Evolutionary conservation across 2,113 vertebrate species (phyloP).

Genomic region (Bothrops jararaca): DNA sequence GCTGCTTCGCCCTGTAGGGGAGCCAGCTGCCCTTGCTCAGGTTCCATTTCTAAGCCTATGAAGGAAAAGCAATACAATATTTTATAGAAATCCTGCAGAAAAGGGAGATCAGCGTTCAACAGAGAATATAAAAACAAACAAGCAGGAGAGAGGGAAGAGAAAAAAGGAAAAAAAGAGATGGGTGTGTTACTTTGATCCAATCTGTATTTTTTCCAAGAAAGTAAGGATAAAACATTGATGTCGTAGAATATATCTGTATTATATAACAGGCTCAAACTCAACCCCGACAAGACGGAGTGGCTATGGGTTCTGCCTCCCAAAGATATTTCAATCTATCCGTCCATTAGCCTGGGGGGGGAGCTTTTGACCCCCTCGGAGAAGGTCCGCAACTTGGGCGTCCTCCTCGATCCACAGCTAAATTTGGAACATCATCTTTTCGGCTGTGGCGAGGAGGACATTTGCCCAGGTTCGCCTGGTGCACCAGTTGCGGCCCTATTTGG

Average conservation of each 20-base stretch:
- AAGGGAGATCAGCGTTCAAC: not conserved
- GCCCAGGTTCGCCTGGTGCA: no score
- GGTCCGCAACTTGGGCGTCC: no score
- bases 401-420: no score
- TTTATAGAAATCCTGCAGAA: not conserved
- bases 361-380: no score
- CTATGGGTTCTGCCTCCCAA: no score
- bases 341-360: no score
- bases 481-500: no score
- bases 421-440: no score
- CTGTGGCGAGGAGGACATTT: no score
- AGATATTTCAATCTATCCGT: no score
- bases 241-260: not conserved
- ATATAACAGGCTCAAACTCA: no score
- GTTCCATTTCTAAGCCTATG: conserved; percentile 24
- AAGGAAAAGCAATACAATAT: not conserved
- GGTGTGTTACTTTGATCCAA: not conserved
- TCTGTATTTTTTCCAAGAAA: not conserved
- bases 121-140: not conserved
- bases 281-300: no score
- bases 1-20: not conserved
- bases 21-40: conserved; percentile 15
- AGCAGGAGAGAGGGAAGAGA: not conserved
- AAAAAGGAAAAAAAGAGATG: not conserved
- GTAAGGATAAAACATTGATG: not conserved